Conservation (phyloP, 1,140 invertebrate genomes). For the Leptinotarsa defecta region DNA sequence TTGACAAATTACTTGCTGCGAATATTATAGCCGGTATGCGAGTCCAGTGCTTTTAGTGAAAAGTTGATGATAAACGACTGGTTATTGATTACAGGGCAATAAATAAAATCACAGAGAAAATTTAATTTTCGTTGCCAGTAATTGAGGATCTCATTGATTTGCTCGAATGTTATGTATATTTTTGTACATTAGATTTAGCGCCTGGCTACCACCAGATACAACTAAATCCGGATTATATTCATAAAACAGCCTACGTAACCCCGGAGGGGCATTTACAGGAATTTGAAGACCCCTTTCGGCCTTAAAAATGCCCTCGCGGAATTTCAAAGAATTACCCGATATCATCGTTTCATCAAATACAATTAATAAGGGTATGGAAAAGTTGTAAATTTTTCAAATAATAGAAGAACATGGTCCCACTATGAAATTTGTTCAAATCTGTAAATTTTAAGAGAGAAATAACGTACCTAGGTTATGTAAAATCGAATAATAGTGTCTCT, state of each 20-base stretch:
- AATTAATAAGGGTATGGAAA: too few relatives aligned
- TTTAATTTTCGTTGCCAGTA: constrained; percentile 28
- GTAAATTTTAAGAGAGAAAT: too few relatives aligned
- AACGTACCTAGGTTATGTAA: too few relatives aligned
- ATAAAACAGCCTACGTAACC: neutral
- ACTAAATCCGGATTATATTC: neutral
- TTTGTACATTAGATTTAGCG: neutral
- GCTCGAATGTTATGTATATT: constrained; percentile 21
- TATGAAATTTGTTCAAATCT: too few relatives aligned
- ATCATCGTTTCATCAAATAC: constrained; percentile 51
- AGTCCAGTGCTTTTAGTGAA: constrained; percentile 13
- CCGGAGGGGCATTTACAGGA: constrained; percentile 17
- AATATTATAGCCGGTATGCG: constrained; percentile 12
- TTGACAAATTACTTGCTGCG: constrained; percentile 5
- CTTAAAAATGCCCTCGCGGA: neutral
- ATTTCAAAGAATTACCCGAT: constrained; percentile 44
- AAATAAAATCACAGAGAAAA: constrained; percentile 41
- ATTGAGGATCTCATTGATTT: constrained; percentile 28
- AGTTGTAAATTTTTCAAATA: constrained; percentile 30
- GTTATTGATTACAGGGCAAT: constrained; percentile 41
- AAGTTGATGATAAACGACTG: constrained; percentile 12
- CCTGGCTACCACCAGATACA: constrained; percentile 9
- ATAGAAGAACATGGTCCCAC: neutral
- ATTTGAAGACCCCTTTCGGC: neutral
- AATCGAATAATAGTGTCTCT: too few relatives aligned